phyloP scores from a whole-genome alignment of 2,888 invertebrate species.

The Yponomeuta cagnagella region DNA sequence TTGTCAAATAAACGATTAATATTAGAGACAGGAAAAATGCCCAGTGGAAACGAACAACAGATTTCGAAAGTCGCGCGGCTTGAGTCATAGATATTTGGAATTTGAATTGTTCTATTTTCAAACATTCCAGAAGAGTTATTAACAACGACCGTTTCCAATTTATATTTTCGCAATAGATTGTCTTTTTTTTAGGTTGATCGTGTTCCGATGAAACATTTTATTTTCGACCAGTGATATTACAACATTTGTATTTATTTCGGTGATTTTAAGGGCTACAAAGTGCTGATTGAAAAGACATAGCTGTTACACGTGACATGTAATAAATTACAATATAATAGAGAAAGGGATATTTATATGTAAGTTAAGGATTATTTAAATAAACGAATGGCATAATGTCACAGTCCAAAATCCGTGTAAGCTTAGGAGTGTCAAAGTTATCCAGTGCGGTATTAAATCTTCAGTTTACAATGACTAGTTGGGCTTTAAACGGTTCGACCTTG shows the following conservation, averaged over 20 bases:
- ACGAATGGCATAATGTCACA: conserved; percentile 27
- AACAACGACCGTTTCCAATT: conserved; percentile 8
- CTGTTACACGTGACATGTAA: neutral
- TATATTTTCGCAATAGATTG: conserved; percentile 1
- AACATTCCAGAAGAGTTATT: conserved; percentile 10
- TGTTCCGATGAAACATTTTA: neutral
- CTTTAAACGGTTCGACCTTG: neutral
- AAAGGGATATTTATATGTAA: neutral
- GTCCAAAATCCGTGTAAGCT: conserved; percentile 38
- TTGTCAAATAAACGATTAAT: conserved; percentile 5
- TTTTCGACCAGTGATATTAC: neutral
- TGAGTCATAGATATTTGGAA: conserved; percentile 1
- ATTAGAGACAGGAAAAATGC: neutral
- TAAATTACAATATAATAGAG: neutral
- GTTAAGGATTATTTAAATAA: conserved; percentile 25
- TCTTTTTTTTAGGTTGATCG: conserved; percentile 5
- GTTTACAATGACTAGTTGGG: conserved; percentile 2
- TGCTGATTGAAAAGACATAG: neutral
- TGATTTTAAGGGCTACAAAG: neutral
- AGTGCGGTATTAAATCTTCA: conserved; percentile 31
- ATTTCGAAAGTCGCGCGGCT: conserved; percentile 2
- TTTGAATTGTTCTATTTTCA: conserved; percentile 14
- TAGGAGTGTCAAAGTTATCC: conserved; percentile 41
- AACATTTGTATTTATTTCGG: neutral
- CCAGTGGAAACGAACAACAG: neutral